Conservation (phyloP, 1,140 invertebrate genomes). For the Marisa cornuarietis region DNA sequence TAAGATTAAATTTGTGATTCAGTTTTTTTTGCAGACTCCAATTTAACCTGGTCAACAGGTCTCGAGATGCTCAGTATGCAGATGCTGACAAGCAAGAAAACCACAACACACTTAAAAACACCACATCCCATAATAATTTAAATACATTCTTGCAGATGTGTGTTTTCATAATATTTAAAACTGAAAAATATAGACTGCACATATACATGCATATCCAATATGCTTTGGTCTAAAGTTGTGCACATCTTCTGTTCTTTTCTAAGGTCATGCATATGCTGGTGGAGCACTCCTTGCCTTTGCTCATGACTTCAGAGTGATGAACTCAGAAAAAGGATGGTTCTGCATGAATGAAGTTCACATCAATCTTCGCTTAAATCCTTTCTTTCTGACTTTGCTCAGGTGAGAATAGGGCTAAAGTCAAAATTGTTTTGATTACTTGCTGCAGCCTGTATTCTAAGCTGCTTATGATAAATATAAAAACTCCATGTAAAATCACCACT, state of each 20-base stretch:
- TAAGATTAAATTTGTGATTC: no score
- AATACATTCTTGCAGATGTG: not conserved
- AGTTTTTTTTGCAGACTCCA: no score
- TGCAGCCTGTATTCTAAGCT: no score
- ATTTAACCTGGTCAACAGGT: no score
- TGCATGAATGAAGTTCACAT: slow-evolving; percentile 42
- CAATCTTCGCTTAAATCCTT: slow-evolving; percentile 26
- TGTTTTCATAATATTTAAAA: not conserved
- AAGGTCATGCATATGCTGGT: slow-evolving; percentile 47
- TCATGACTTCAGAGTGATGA: slow-evolving; percentile 48
- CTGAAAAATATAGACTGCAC: no score
- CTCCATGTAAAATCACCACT: no score
- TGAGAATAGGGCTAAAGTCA: slow-evolving; percentile 7
- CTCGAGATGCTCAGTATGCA: no score
- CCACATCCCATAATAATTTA: no score
- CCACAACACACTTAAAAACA: no score
- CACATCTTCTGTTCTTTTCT: not conserved
- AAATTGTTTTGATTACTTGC: not conserved
- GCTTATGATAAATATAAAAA: no score
- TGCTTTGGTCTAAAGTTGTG: not conserved
- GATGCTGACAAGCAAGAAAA: no score
- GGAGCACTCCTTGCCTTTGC: slow-evolving; percentile 39
- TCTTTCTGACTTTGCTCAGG: slow-evolving; percentile 30
- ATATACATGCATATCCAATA: not conserved
- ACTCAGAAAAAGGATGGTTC: slow-evolving; percentile 40